Percentiles rank a stretch among this genome's conserved stretches.
These are phyloP conservation scores for Lycia hirtaria DNA, from an alignment of 2,888 invertebrate genomes.

Conservation along the genomic window DNA sequence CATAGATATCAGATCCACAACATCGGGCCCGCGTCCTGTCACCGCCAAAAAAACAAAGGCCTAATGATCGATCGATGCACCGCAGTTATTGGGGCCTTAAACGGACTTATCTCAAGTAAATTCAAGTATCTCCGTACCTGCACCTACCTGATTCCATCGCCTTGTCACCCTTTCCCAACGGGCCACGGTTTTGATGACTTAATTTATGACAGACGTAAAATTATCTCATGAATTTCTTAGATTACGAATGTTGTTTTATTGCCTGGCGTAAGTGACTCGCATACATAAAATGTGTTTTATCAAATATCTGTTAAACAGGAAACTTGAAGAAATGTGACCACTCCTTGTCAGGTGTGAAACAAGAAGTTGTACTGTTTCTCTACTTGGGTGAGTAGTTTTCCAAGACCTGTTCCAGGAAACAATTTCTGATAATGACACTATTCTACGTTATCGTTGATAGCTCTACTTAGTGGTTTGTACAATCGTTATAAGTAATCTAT, in stretches of 20 bases:
- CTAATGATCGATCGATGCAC: conserved; percentile 81
- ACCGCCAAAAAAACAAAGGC: conserved; percentile 82
- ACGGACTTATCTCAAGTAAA: conserved; percentile 72
- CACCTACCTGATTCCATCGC: conserved; percentile 59
- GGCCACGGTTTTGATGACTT: conserved; percentile 49
- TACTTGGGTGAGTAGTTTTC: background rate
- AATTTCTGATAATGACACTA: background rate
- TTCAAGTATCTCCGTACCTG: conserved; percentile 58
- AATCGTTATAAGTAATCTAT: too few relatives aligned
- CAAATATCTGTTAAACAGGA: background rate
- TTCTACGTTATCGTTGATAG: background rate
- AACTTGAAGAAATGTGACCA: background rate
- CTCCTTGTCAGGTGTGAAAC: conserved; percentile 5
- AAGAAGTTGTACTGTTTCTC: background rate
- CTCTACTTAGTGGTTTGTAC: too few relatives aligned
- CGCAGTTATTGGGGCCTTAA: conserved; percentile 76
- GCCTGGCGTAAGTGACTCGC: conserved; percentile 14
- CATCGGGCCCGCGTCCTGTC: conserved; percentile 62
- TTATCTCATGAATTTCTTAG: conserved; percentile 38
- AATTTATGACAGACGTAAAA: conserved; percentile 51
- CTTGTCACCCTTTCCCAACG: conserved; percentile 30
- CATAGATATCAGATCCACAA: conserved; percentile 60
- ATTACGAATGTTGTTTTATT: conserved; percentile 44
- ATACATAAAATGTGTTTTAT: conserved; percentile 1
- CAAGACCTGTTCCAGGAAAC: background rate